A percentile compares a stretch with the other conserved stretches of the same genome.
Evolutionary conservation across 1,140 invertebrate genomes (phyloP).

Genomic region (Drosophila baimaii): DNA sequence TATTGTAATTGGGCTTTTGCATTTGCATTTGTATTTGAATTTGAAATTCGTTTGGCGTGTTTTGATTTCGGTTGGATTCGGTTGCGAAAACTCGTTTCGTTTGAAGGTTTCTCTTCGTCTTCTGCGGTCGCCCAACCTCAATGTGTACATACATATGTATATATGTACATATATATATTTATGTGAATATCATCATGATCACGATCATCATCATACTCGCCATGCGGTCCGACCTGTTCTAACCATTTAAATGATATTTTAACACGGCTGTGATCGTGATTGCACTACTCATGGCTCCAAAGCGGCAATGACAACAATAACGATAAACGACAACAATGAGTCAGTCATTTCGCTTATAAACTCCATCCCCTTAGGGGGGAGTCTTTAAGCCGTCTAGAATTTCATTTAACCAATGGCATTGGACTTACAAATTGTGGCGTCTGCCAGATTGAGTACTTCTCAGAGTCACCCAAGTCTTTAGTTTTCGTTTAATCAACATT

Average conservation of each 20-base stretch:
- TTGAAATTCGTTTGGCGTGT: conserved; percentile 4
- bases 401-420: background rate
- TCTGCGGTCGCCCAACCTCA: conserved; percentile 14
- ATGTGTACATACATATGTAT: background rate
- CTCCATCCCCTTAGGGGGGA: too few relatives aligned
- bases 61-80: conserved; percentile 19
- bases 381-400: background rate
- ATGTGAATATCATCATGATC: conserved; percentile 11
- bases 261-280: background rate
- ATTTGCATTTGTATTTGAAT: conserved; percentile 26
- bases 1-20: conserved; percentile 22
- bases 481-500: too few relatives aligned
- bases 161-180: too few relatives aligned
- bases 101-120: conserved; percentile 21
- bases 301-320: background rate
- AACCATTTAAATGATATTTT: conserved; percentile 6
- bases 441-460: too few relatives aligned
- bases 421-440: background rate
- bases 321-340: background rate
- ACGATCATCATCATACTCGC: conserved; percentile 13
- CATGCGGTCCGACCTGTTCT: conserved; percentile 29
- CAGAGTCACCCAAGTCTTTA: too few relatives aligned
- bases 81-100: conserved; percentile 25
- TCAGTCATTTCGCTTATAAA: conserved; percentile 3
- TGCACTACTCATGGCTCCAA: conserved; percentile 14